Percentiles rank a stretch among this genome's conserved stretches.
These are phyloP conservation scores for Chrysolina oricalcia DNA, from an alignment of 2,888 invertebrate species.

Conservation along the genomic window DNA sequence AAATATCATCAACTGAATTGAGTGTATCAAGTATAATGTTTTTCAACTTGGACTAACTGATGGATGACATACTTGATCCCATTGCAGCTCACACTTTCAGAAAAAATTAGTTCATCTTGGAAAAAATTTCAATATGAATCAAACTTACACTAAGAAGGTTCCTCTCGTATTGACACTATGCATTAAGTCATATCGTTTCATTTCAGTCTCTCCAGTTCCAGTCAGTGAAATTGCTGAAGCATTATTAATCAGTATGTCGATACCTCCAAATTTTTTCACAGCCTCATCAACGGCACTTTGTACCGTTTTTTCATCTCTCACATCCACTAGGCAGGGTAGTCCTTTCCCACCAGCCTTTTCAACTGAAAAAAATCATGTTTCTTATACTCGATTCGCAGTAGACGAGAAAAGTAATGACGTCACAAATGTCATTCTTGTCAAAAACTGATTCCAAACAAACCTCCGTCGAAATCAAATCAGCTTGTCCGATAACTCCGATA, in stretches of 20 bases:
- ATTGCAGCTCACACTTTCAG: no score
- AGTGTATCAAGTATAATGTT: no score
- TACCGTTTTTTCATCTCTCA: constrained; percentile 86
- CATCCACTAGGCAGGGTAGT: constrained; percentile 90
- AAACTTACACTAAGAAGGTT: constrained; percentile 90
- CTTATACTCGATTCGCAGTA: no score
- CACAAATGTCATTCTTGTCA: no score
- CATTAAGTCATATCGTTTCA: constrained; percentile 98
- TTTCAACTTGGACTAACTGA: no score
- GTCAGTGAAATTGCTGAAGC: constrained; percentile 94
- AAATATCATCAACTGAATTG: no score
- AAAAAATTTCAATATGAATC: background rate
- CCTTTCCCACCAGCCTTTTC: constrained; percentile 90
- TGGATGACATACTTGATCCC: no score
- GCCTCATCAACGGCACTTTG: constrained; percentile 83
- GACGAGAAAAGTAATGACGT: no score
- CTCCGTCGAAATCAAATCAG: no score
- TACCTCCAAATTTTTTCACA: constrained; percentile 91
- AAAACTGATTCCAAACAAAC: no score
- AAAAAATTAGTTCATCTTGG: background rate
- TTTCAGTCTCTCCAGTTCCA: constrained; percentile 86
- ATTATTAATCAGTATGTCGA: constrained; percentile 96
- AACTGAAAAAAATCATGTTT: constrained; percentile 70
- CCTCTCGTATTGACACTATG: constrained; percentile 94
- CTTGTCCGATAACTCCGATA: no score